Percentiles rank a stretch among this genome's conserved stretches.
Conservation (phyloP, 2,888 invertebrate species). For the Leptinotarsa juncta region DNA sequence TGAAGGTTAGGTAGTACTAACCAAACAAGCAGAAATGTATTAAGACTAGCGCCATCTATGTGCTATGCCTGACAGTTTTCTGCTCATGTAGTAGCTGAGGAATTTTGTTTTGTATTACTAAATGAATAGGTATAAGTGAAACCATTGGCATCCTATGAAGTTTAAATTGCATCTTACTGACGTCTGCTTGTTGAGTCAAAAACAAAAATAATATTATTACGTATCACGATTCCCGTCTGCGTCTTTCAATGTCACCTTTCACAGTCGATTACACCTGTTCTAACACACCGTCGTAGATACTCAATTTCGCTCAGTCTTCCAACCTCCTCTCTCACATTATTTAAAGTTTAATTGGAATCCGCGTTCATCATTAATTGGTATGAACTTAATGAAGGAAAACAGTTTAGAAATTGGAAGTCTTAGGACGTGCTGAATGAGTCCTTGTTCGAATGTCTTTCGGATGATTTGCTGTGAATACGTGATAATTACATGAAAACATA, state of each 20-base stretch:
- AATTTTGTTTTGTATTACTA: no score
- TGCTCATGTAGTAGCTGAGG: no score
- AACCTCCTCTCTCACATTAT: neutral
- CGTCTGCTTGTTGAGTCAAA: neutral
- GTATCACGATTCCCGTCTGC: neutral
- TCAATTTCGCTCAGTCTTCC: neutral
- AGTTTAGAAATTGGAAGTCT: conserved; percentile 1
- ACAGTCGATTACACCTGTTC: neutral
- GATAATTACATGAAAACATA: neutral
- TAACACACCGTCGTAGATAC: neutral
- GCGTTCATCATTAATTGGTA: neutral
- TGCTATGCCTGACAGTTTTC: no score
- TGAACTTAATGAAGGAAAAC: conserved; percentile 10
- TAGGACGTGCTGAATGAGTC: neutral
- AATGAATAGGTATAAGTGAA: no score
- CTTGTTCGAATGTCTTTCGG: neutral
- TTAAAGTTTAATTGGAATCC: conserved; percentile 7
- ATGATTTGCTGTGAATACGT: neutral
- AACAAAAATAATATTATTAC: neutral
- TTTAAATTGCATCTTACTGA: neutral
- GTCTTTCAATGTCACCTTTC: neutral
- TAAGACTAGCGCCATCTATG: no score
- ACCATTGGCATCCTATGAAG: no score
- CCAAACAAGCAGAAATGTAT: no score
- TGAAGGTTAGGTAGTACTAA: no score